phyloP scores from a whole-genome alignment of 1,140 invertebrate species.

The Gryllus bimaculatus region DNA sequence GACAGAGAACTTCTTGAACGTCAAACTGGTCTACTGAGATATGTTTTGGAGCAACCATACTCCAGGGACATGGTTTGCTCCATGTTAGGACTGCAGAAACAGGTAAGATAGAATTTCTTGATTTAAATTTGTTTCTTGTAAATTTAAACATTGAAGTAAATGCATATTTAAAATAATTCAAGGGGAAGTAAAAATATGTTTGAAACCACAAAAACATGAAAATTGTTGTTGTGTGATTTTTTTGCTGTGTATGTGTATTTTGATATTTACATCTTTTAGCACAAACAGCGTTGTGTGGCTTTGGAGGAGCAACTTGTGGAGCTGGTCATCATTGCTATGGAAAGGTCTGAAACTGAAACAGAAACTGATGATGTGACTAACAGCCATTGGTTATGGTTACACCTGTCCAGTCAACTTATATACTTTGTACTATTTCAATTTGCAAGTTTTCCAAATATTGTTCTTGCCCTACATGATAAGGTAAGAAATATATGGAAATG shows the following conservation, averaged over 20 bases:
- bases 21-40: slow-evolving; percentile 76
- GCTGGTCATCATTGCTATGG: slow-evolving; percentile 83
- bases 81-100: slow-evolving; percentile 88
- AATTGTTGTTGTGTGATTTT: too few species aligned
- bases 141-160: too few species aligned
- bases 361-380: slow-evolving; percentile 54
- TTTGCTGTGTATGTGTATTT: too few species aligned
- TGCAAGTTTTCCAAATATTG: slow-evolving; percentile 85
- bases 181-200: too few species aligned
- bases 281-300: slow-evolving; percentile 79
- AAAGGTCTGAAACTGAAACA: slow-evolving; percentile 67
- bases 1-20: slow-evolving; percentile 81
- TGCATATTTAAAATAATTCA: too few species aligned
- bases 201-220: too few species aligned
- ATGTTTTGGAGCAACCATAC: slow-evolving; percentile 91
- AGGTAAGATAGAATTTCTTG: slow-evolving; percentile 37
- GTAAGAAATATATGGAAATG: slow-evolving; percentile 32
- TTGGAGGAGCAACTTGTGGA: slow-evolving; percentile 91
- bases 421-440: slow-evolving; percentile 94
- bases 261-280: slow-evolving; percentile 36
- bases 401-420: slow-evolving; percentile 89
- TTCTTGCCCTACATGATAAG: slow-evolving; percentile 79
- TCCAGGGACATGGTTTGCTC: slow-evolving; percentile 92
- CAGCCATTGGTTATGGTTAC: slow-evolving; percentile 81
- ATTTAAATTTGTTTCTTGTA: too few species aligned